These are phyloP conservation scores for Danaus plexippus DNA, from an alignment of 1,140 invertebrate genomes.

Conservation along the genomic window DNA sequence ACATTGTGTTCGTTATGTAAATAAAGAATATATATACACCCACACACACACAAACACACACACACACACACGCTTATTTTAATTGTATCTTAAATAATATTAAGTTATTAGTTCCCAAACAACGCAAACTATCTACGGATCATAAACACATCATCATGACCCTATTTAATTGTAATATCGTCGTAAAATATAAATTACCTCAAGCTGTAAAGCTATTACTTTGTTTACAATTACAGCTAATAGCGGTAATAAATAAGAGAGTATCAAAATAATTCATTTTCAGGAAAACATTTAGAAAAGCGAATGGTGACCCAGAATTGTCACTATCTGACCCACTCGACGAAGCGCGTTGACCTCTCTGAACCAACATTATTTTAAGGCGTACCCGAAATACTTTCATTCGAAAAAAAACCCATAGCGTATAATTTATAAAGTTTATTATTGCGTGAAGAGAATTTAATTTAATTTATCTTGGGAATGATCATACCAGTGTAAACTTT, in stretches of 20 bases:
- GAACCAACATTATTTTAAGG: constrained; percentile 52
- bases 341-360: constrained; percentile 37
- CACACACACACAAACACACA: no score
- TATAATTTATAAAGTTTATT: no score
- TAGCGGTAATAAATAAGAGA: constrained; percentile 12
- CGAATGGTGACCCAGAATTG: constrained; percentile 39
- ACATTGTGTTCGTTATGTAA: no score
- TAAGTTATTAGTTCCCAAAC: no score
- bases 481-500: constrained; percentile 60
- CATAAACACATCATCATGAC: no score
- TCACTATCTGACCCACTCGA: constrained; percentile 56
- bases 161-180: no score
- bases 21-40: no score
- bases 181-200: constrained; percentile 4
- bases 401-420: constrained; percentile 4
- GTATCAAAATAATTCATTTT: constrained; percentile 36
- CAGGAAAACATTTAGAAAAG: constrained; percentile 37
- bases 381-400: constrained; percentile 29
- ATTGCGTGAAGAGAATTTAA: constrained; percentile 36
- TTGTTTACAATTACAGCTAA: constrained; percentile 9
- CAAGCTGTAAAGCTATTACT: constrained; percentile 9
- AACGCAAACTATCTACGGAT: no score
- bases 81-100: no score
- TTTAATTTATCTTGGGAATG: constrained; percentile 63
- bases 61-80: no score